Evolutionary conservation across 2,113 vertebrate genomes (phyloP).

Genomic region (Zosterops japonicus): DNA sequence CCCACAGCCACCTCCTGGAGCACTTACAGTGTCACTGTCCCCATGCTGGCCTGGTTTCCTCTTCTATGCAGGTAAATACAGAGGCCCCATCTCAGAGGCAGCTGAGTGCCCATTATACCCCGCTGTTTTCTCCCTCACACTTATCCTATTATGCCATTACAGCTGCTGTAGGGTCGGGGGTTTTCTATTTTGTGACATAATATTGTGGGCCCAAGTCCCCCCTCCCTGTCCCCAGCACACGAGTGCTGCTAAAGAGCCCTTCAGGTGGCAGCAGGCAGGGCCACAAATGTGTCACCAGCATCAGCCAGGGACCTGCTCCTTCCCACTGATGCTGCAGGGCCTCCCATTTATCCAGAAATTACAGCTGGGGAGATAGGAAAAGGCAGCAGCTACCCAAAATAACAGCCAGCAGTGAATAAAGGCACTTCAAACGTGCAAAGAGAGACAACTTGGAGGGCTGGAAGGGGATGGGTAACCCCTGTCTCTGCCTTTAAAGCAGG

Average conservation of each 20-base stretch:
- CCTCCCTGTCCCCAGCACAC: background rate
- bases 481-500: background rate
- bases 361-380: accelerated
- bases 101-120: conserved; percentile 57
- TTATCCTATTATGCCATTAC: conserved; percentile 69
- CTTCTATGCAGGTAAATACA: background rate
- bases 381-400: background rate
- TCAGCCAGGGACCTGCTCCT: background rate
- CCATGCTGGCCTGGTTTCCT: conserved; percentile 22
- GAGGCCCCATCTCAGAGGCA: conserved; percentile 35
- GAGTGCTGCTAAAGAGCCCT: conserved; percentile 12
- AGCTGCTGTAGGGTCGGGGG: conserved; percentile 8
- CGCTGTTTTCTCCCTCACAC: conserved; percentile 29
- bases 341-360: background rate
- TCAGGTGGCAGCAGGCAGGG: conserved; percentile 27
- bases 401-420: background rate
- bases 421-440: background rate
- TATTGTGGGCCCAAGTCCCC: conserved; percentile 19
- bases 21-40: conserved; percentile 21
- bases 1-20: conserved; percentile 23
- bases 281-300: background rate
- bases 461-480: background rate
- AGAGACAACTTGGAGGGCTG: background rate
- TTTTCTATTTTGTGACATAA: conserved; percentile 67
- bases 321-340: background rate